Percentiles rank a stretch among this genome's conserved stretches.
Conservation (phyloP, 2,888 invertebrate genomes). For the Acanthosepion pharaonis region DNA sequence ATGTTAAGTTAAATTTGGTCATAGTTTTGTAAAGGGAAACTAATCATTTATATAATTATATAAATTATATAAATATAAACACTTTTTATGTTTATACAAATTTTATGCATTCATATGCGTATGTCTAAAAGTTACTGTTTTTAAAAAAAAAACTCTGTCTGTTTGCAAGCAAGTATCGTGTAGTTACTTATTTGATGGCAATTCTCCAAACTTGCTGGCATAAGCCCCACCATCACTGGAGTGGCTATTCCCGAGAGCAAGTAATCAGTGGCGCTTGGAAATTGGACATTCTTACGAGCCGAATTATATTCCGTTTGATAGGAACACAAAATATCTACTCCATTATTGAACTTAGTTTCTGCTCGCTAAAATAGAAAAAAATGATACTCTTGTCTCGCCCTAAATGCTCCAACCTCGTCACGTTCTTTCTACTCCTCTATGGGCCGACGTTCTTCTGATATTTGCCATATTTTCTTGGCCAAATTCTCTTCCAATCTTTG, state of each 20-base stretch:
- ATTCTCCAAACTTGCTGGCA: background rate
- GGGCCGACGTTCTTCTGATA: background rate
- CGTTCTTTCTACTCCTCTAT: background rate
- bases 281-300: conserved; percentile 14
- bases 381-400: background rate
- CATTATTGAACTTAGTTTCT: conserved; percentile 9
- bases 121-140: too few species aligned
- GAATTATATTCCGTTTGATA: conserved; percentile 33
- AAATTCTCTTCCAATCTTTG: background rate
- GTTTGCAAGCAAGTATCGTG: background rate
- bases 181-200: background rate
- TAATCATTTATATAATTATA: too few species aligned
- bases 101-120: too few species aligned
- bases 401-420: background rate
- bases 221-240: background rate
- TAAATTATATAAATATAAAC: too few species aligned
- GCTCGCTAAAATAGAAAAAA: conserved; percentile 7
- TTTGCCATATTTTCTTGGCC: background rate
- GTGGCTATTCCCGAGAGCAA: background rate
- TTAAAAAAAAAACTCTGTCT: background rate
- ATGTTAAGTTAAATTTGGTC: too few species aligned
- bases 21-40: too few species aligned
- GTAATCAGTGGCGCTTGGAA: conserved; percentile 33
- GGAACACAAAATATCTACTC: conserved; percentile 33
- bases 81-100: too few species aligned